Percentiles rank a stretch among this genome's conserved stretches.
These are phyloP conservation scores for Tubulanus polymorphus DNA, from an alignment of 2,888 invertebrate species.

Conservation along the genomic window DNA sequence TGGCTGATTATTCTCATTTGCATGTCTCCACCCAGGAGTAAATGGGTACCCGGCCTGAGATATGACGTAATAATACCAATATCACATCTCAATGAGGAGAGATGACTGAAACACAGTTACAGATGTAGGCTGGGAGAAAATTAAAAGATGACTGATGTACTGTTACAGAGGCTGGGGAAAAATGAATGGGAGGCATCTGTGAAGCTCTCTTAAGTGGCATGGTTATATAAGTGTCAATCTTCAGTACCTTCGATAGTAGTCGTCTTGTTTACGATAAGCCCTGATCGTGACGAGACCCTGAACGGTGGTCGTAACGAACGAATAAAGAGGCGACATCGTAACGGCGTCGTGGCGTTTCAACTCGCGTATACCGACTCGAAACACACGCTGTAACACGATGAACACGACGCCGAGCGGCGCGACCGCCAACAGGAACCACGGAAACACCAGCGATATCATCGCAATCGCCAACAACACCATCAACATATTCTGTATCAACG, in stretches of 20 bases:
- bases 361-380: conserved; percentile 50
- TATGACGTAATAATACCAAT: no score
- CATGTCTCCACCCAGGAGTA: no score
- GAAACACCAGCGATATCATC: conserved; percentile 80
- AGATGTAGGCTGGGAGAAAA: no score
- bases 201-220: no score
- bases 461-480: conserved; percentile 73
- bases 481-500: conserved; percentile 59
- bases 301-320: conserved; percentile 60
- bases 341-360: conserved; percentile 57
- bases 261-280: conserved; percentile 60
- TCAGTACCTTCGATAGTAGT: conserved; percentile 55
- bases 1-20: no score
- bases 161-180: no score
- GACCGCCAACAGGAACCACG: conserved; percentile 55
- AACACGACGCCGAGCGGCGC: conserved; percentile 50
- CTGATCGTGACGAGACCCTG: conserved; percentile 63
- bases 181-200: no score
- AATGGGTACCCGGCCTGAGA: no score
- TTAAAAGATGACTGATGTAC: no score
- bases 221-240: no score
- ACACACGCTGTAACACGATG: conserved; percentile 47
- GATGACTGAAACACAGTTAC: no score
- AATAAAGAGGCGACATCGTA: conserved; percentile 61
- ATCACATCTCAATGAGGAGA: no score